Evolutionary conservation across 2,888 invertebrate species (phyloP), one percentile per base, ranked within the genome.

Genomic region (Drosophila prolongata): DNA sequence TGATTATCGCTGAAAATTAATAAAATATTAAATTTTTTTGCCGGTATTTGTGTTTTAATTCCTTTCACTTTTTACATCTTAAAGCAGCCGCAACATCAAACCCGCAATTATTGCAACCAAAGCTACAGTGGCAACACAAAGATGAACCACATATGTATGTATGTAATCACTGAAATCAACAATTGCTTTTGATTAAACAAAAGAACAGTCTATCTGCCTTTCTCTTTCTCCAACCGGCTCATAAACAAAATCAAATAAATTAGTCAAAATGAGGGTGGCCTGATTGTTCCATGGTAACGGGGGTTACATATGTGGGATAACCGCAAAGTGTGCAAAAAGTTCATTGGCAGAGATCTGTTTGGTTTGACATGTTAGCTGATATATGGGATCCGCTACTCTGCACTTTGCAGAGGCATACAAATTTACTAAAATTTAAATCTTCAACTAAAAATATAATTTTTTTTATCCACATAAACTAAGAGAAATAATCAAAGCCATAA

Each of bases 111-210:
- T 19, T 40, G 61, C 35, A 24, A 44, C 69, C 72, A 54, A 67
- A 65, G 65, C 55, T 62, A 40, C 55, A 58, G 66, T 66, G 53
- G 61, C 61, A 78, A 35, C 44, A 64, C 60, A 37, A 68, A 77
- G 19, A 40, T 53, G 11, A 42, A 54, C 40, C 16, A 49, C 35
- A 16, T 11, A 73, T 59, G 68, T 11, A 73, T 59, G 68, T 11
- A 73, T 59, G 68, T 67, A 75, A 77, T 73, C 75, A 76, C 74
- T 83, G 80, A 78, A 88, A 79, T 88, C 83, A 86, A 89, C 90
- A 90, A 90, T 89, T 90, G 89, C 75, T 76, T 81, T 80, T 89
- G 81, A 90, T 89, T 89, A 90, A 88, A 88, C 89, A 90, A 89
- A 88, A 86, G 78, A 75, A 77, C 65, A 49, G 34, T 43, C 30